These are phyloP conservation scores for Archips xylosteana DNA, from an alignment of 2,888 invertebrate species.

Conservation along the genomic window DNA sequence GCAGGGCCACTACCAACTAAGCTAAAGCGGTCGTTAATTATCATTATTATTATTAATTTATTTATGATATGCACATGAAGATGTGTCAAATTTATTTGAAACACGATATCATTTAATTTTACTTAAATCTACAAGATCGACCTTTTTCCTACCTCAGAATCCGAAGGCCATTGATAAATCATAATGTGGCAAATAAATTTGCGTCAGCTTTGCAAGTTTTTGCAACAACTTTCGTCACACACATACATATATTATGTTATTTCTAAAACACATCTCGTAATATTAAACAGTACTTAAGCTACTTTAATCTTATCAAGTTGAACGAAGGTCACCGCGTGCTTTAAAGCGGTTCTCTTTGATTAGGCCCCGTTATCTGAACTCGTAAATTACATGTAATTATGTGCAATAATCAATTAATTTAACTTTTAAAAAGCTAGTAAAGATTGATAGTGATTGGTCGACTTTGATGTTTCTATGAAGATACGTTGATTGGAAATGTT, in stretches of 20 bases:
- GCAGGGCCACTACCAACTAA: no score
- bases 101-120: background rate
- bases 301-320: conserved; percentile 11
- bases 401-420: conserved; percentile 41
- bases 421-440: conserved; percentile 25
- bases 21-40: no score
- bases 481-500: background rate
- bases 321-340: conserved; percentile 48
- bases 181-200: background rate
- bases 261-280: background rate
- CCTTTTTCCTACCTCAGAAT: background rate
- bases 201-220: conserved; percentile 8
- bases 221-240: background rate
- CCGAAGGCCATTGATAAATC: background rate
- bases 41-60: background rate
- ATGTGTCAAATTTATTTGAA: background rate
- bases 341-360: conserved; percentile 50
- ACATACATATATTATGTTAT: background rate
- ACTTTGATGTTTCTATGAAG: conserved; percentile 35
- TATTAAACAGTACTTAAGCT: conserved; percentile 1
- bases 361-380: conserved; percentile 64
- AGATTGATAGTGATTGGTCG: conserved; percentile 2
- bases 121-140: background rate
- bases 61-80: background rate
- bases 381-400: conserved; percentile 76